Evolutionary conservation across 2,113 vertebrate genomes (phyloP), one percentile per base, ranked within the genome.

Genomic region (Atractosteus spatula): DNA sequence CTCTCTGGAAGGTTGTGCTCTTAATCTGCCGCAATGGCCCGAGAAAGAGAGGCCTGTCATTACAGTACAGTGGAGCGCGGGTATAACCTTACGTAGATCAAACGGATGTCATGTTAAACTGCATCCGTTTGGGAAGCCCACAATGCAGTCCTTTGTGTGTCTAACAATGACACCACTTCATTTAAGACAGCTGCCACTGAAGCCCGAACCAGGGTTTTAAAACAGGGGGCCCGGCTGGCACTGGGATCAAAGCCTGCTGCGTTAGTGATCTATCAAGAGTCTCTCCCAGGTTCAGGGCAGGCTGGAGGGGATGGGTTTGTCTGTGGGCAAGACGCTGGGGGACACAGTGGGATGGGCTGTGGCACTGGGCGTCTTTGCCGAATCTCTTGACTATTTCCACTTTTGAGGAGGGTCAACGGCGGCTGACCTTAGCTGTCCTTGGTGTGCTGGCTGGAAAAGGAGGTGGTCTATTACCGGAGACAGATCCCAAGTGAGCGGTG

Each of bases 1-100:
- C 29, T 29, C 29, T 29, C 29, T 29, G 29, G 29, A 29, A 29
- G 29, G 29, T 29, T 29, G 29, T 29, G 29, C 29, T 29, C 83
- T 78, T 87, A 78, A 81, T 87, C 76, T 82, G 71, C 80, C 85
- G 83, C 84, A 87, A 83, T 82, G 77, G 76, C 78, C 84, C 84
- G 85, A 88, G 87, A 88, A 86, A 80, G 76, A 29, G 3, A 76
- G 66, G 77, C 74, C 79, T 69, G 82, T 79, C 77, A 77, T 84
- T 73, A 77, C 77, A 84, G 83, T 87, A 78, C 72, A 44, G 57
- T 82, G 82, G 77, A 88, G 83, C 79, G 16, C 76, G 71, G 29
- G 72, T 81, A 55, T 67, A 57, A 76, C 78, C 77, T 77, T 81
- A 85, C 74, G 80, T 84, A 62, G 29, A 29, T 71, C 70, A 51